These are phyloP conservation scores for Ceratotherium simum DNA, from an alignment of 2,113 vertebrate genomes.

Conservation along the genomic window DNA sequence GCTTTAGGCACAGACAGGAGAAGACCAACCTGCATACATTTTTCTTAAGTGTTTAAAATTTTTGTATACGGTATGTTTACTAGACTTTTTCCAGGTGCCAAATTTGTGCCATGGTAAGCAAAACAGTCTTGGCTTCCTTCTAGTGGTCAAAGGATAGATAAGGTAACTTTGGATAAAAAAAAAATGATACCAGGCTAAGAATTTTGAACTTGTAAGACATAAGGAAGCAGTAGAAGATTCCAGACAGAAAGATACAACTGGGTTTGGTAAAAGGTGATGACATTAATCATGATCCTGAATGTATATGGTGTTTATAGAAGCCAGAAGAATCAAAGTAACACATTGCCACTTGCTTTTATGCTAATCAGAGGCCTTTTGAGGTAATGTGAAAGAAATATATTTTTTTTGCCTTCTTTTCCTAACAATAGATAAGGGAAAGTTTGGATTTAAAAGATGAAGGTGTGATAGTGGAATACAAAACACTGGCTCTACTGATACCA, in stretches of 20 bases:
- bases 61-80: not conserved
- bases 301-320: not conserved
- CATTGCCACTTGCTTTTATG: not conserved
- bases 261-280: not conserved
- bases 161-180: not conserved
- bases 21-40: not conserved
- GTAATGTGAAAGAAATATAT: not conserved
- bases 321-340: not conserved
- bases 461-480: not conserved
- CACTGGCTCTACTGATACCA: not conserved
- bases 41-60: not conserved
- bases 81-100: not conserved
- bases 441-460: not conserved
- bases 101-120: not conserved
- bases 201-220: not conserved
- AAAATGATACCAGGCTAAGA: not conserved
- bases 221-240: not conserved
- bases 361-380: not conserved
- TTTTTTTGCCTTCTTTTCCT: not conserved
- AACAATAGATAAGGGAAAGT: not conserved
- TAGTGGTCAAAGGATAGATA: not conserved
- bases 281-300: not conserved
- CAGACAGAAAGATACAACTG: not conserved
- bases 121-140: not conserved
- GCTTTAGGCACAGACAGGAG: not conserved